phyloP scores from a whole-genome alignment of 2,888 invertebrate genomes.

The Andrena bucephala region DNA sequence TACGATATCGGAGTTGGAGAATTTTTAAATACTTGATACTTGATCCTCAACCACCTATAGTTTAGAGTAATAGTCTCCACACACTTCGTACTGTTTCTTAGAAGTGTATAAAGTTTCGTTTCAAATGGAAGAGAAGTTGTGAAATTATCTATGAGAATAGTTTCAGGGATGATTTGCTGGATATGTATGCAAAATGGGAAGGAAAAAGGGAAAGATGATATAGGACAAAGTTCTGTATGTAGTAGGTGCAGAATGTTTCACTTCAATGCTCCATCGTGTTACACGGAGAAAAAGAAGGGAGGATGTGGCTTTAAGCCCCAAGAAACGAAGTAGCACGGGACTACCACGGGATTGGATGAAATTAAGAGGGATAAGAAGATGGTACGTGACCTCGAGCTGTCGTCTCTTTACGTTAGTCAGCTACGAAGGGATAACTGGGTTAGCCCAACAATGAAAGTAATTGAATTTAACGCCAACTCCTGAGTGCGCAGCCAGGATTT shows the following conservation, averaged over 20 bases:
- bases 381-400: constrained; percentile 78
- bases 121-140: too few species aligned
- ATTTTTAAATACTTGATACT: too few species aligned
- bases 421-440: constrained; percentile 79
- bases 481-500: constrained; percentile 74
- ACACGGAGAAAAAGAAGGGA: constrained; percentile 11
- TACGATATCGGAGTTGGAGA: too few species aligned
- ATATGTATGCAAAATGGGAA: too few species aligned
- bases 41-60: too few species aligned
- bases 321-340: constrained; percentile 53
- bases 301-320: constrained; percentile 35
- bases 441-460: constrained; percentile 83
- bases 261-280: constrained; percentile 5
- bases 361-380: constrained; percentile 79
- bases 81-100: too few species aligned
- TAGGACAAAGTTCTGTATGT: neutral
- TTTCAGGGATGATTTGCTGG: too few species aligned
- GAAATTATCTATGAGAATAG: too few species aligned
- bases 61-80: too few species aligned
- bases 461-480: constrained; percentile 82
- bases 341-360: constrained; percentile 72
- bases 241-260: neutral
- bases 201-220: neutral
- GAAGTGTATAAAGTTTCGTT: too few species aligned
- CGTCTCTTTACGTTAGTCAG: constrained; percentile 75